Percentiles rank a stretch among this genome's conserved stretches.
These are phyloP conservation scores for Limosa lapponica DNA, from an alignment of 2,797 vertebrate species.

Conservation along the genomic window DNA sequence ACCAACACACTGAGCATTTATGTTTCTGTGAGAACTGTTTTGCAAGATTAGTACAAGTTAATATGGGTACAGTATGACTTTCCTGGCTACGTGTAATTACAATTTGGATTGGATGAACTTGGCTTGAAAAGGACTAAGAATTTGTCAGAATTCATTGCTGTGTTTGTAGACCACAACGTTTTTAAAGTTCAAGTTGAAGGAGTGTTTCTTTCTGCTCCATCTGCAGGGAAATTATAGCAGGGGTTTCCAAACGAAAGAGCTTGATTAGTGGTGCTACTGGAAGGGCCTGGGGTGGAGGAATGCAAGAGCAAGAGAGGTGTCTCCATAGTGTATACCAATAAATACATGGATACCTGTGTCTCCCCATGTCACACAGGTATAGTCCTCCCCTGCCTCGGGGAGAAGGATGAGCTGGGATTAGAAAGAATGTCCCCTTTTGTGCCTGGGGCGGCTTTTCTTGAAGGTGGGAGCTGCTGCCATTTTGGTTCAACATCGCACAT, in stretches of 20 bases:
- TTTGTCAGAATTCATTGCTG: background rate
- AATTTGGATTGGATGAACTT: background rate
- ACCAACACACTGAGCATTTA: background rate
- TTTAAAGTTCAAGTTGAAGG: background rate
- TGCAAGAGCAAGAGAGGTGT: background rate
- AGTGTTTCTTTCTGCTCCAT: background rate
- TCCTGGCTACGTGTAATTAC: background rate
- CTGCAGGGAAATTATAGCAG: background rate
- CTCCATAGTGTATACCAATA: background rate
- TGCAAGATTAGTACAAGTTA: constrained; percentile 16
- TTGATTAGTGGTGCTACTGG: background rate
- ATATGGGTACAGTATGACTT: background rate
- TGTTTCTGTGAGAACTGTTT: background rate
- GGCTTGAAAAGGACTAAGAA: background rate
- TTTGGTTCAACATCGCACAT: background rate
- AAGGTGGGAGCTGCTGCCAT: background rate
- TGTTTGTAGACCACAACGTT: background rate
- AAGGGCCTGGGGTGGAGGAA: background rate
- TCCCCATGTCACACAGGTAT: background rate
- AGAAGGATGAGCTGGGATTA: background rate
- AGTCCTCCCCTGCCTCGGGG: accelerated
- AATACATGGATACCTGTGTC: background rate
- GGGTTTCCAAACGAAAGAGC: background rate
- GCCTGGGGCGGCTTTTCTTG: background rate
- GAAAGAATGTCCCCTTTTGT: accelerated